Conservation (phyloP, 23 tunicate species). For the Botrylloides violaceus region DNA sequence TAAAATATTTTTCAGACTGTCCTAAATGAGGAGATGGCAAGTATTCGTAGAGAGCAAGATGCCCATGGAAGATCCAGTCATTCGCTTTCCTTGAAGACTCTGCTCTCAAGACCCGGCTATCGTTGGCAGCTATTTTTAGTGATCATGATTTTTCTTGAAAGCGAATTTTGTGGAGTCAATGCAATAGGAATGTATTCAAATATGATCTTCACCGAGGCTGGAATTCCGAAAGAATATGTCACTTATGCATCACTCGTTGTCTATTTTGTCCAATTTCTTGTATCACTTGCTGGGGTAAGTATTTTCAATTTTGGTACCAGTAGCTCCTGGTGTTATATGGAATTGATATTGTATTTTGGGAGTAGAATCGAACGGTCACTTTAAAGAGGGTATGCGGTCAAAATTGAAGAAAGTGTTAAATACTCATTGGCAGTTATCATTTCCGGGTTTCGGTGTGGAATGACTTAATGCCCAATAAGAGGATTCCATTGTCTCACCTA, state of each 20-base stretch:
- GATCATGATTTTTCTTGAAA: slow-evolving; percentile 68
- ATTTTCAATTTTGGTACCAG: not conserved
- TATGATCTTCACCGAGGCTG: slow-evolving; percentile 43
- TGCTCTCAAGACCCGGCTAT: slow-evolving; percentile 33
- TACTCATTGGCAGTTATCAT: too few species aligned
- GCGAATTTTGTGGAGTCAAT: slow-evolving; percentile 86
- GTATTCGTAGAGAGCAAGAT: slow-evolving; percentile 31
- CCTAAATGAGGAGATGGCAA: slow-evolving; percentile 26
- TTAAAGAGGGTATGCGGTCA: not conserved
- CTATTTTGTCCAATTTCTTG: slow-evolving; percentile 56
- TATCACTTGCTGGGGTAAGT: slow-evolving; percentile 76
- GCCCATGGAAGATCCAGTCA: slow-evolving; percentile 25
- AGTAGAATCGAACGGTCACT: too few species aligned
- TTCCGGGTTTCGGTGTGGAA: too few species aligned
- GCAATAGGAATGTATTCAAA: slow-evolving; percentile 78
- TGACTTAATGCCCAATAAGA: too few species aligned
- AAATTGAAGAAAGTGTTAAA: not conserved
- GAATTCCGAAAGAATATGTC: slow-evolving; percentile 25
- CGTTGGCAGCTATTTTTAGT: slow-evolving; percentile 54
- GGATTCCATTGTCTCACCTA: too few species aligned
- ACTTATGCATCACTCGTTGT: slow-evolving; percentile 78
- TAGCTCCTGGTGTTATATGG: too few species aligned
- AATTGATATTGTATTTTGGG: too few species aligned
- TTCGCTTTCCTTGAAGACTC: slow-evolving; percentile 24
- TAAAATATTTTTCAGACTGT: too few species aligned